Conservation (phyloP, 1,140 invertebrate genomes). For the Mizuhopecten yessoensis region DNA sequence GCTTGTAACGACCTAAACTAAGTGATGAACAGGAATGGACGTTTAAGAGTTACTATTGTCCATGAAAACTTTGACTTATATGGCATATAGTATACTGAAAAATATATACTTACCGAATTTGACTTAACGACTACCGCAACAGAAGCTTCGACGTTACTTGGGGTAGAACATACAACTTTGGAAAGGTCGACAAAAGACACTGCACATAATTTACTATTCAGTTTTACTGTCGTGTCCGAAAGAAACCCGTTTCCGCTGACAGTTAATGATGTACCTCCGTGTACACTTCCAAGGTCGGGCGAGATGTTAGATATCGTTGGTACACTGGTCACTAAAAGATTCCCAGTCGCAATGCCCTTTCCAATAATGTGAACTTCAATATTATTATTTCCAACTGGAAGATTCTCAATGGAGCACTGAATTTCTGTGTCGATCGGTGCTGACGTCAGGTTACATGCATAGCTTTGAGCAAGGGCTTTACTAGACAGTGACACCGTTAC, state of each 20-base stretch:
- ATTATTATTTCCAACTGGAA: constrained; percentile 30
- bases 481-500: constrained; percentile 54
- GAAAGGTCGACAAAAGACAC: constrained; percentile 49
- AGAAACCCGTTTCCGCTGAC: constrained; percentile 65
- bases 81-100: no score
- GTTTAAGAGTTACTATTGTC: no score
- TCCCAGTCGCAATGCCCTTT: constrained; percentile 22
- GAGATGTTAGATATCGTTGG: constrained; percentile 5
- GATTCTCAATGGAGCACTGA: constrained; percentile 48
- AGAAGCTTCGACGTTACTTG: constrained; percentile 44
- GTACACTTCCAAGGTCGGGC: constrained; percentile 57
- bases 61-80: no score
- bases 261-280: constrained; percentile 59
- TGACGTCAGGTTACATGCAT: constrained; percentile 49
- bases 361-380: constrained; percentile 1
- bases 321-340: constrained; percentile 44
- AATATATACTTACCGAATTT: constrained; percentile 43
- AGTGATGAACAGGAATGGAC: no score
- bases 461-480: not conserved
- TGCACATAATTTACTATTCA: constrained; percentile 64
- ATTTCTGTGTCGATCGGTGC: constrained; percentile 52
- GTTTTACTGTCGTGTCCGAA: constrained; percentile 58
- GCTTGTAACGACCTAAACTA: no score
- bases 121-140: constrained; percentile 56
- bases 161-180: constrained; percentile 55